Conservation (phyloP, 2,888 invertebrate species). For the Drosophila fulvimacula region DNA sequence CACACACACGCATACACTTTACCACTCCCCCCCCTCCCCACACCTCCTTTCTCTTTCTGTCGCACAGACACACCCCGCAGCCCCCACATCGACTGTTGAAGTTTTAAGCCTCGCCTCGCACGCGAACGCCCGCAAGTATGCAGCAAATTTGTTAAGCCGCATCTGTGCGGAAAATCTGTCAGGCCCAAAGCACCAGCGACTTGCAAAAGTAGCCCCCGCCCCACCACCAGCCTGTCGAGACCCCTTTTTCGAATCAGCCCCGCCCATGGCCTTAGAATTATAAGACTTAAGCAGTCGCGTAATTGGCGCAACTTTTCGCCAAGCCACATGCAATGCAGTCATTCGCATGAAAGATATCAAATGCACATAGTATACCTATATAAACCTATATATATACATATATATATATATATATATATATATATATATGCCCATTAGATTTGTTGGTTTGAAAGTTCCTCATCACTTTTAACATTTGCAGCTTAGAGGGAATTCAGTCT, state of each 20-base stretch:
- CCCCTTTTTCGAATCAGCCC: not conserved
- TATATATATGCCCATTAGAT: not conserved
- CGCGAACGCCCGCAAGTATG: conserved; percentile 38
- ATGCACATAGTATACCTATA: conserved; percentile 1
- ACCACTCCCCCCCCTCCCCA: not conserved
- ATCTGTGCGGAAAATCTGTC: conserved; percentile 37
- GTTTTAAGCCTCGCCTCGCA: conserved; percentile 49
- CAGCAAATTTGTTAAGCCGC: conserved; percentile 55
- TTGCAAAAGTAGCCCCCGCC: not conserved
- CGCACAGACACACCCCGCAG: not conserved
- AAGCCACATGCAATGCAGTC: conserved; percentile 17
- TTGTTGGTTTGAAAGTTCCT: not conserved
- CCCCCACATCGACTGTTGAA: conserved; percentile 19
- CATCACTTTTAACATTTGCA: not conserved
- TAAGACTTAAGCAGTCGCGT: conserved; percentile 22
- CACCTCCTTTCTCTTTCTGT: not conserved
- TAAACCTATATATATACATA: not conserved
- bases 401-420: not conserved
- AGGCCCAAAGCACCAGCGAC: conserved; percentile 4
- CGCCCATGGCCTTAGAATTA: conserved; percentile 7
- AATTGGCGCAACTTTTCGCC: conserved; percentile 22
- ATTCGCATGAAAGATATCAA: not conserved
- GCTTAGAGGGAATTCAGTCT: not conserved
- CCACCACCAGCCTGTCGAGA: no score
- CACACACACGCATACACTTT: conserved; percentile 8